These are phyloP conservation scores for Aphaenogaster rudis DNA, from an alignment of 1,140 invertebrate genomes.

Conservation along the genomic window DNA sequence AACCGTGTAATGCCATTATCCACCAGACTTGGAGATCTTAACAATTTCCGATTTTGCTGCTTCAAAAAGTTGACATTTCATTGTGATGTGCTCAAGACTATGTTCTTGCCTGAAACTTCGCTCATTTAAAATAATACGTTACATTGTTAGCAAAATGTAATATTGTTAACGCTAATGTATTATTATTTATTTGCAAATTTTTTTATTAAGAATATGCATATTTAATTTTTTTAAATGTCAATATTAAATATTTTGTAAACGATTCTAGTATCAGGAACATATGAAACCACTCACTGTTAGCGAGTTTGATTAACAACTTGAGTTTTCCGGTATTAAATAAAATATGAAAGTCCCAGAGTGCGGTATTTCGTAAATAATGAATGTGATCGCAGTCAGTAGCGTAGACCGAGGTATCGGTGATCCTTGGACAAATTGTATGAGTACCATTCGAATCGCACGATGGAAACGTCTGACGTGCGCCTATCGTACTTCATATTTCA, in stretches of 20 bases:
- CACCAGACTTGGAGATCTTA: slow-evolving; percentile 4
- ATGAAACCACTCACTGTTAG: not conserved
- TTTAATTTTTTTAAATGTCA: not conserved
- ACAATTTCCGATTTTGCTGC: not conserved
- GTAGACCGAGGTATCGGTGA: slow-evolving; percentile 34
- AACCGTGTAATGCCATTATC: slow-evolving; percentile 45
- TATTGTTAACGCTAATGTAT: not conserved
- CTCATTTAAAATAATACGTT: not conserved
- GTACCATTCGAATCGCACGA: slow-evolving; percentile 22
- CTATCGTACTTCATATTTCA: slow-evolving; percentile 79
- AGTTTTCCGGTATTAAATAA: not conserved
- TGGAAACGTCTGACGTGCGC: slow-evolving; percentile 53
- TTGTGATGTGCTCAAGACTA: not conserved
- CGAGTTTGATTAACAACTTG: not conserved
- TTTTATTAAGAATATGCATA: not conserved
- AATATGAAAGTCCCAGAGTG: not conserved
- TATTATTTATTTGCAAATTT: not conserved
- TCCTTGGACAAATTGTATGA: slow-evolving; percentile 69
- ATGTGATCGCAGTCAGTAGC: not conserved
- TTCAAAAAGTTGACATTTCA: not conserved
- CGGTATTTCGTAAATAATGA: slow-evolving; percentile 52
- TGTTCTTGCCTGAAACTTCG: not conserved
- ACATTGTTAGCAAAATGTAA: not conserved
- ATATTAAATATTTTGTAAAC: not conserved
- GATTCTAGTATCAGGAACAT: not conserved